A percentile compares a stretch with the other conserved stretches of the same genome.
Conservation (phyloP, 2,113 vertebrate species). For the Phrynosoma blainvillii region DNA sequence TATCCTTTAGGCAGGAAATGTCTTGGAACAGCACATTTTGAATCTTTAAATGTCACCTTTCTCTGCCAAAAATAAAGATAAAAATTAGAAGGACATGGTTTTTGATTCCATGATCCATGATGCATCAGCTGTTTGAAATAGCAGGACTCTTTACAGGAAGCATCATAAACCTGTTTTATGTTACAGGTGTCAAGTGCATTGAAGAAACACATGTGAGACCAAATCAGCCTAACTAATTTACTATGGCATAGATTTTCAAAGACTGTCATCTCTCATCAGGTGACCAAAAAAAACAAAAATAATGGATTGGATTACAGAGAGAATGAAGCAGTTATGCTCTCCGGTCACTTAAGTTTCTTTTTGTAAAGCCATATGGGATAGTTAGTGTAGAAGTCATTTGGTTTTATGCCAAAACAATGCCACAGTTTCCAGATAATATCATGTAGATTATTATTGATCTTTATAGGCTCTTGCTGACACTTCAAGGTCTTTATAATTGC, state of each 20-base stretch:
- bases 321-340: background rate
- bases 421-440: conserved; percentile 1
- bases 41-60: background rate
- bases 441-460: background rate
- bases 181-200: background rate
- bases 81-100: too few species aligned
- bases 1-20: background rate
- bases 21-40: background rate
- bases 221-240: background rate
- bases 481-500: conserved; percentile 32
- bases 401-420: background rate
- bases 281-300: background rate
- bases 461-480: background rate
- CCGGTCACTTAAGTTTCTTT: background rate
- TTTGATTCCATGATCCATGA: background rate
- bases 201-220: background rate
- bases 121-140: background rate
- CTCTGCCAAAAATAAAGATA: too few species aligned
- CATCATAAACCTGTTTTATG: too few species aligned
- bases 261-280: background rate
- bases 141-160: background rate
- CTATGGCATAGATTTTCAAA: background rate
- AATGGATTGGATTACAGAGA: background rate
- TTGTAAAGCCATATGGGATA: rapidly evolving
- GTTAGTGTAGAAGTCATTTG: background rate